Conservation (phyloP, 2,888 invertebrate genomes). For the Parochlus steinenii region DNA sequence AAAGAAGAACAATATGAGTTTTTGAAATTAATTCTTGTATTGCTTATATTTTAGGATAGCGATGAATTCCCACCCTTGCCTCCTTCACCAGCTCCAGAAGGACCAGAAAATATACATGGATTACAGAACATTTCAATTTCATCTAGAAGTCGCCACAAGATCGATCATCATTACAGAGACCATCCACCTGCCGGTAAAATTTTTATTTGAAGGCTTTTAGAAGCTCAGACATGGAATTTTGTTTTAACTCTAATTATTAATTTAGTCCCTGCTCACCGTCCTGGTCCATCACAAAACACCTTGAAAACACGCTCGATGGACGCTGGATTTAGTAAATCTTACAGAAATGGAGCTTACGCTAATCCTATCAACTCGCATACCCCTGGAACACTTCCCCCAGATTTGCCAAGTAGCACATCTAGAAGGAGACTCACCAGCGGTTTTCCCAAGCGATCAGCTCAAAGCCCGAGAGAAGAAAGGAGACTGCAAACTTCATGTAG, state of each 20-base stretch:
- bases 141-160: constrained; percentile 17
- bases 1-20: not conserved
- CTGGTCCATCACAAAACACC: constrained; percentile 44
- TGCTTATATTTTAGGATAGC: constrained; percentile 16
- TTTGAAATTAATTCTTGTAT: not conserved
- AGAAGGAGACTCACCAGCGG: constrained; percentile 30
- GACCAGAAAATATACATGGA: constrained; percentile 15
- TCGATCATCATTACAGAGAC: constrained; percentile 14
- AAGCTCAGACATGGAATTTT: too few relatives aligned
- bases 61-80: constrained; percentile 59
- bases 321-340: constrained; percentile 51
- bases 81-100: constrained; percentile 66
- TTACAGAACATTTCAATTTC: constrained; percentile 14
- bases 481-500: constrained; percentile 70
- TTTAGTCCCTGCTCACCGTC: constrained; percentile 53
- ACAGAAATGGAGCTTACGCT: constrained; percentile 22
- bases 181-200: constrained; percentile 50
- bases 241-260: too few relatives aligned
- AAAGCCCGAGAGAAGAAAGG: constrained; percentile 40
- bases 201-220: too few relatives aligned
- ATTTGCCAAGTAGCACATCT: constrained; percentile 36
- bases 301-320: constrained; percentile 77
- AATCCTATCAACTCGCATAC: constrained; percentile 37
- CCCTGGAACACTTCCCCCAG: constrained; percentile 53
- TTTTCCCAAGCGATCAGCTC: constrained; percentile 32